Conservation (phyloP, 2,113 vertebrate species). For the Indri indri region DNA sequence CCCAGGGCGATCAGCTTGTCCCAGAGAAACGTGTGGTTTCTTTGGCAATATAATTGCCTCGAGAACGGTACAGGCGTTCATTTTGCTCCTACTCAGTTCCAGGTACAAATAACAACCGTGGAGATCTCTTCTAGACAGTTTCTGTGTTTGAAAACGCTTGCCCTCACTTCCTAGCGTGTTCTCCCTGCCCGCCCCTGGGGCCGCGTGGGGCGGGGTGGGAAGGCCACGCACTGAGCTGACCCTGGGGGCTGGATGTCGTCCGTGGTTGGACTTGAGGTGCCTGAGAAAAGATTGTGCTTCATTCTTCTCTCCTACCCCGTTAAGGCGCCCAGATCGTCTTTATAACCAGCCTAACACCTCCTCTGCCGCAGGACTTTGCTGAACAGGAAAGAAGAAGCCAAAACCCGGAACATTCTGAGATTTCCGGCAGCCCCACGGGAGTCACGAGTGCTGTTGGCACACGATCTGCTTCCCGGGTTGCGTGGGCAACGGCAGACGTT, state of each 20-base stretch:
- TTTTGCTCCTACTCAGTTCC: background rate
- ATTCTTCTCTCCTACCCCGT: background rate
- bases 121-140: background rate
- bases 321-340: background rate
- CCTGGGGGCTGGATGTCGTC: accelerated
- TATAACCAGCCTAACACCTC: background rate
- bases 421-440: background rate
- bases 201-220: background rate
- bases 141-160: background rate
- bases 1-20: background rate
- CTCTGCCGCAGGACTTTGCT: background rate
- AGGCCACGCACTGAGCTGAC: background rate
- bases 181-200: background rate
- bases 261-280: background rate
- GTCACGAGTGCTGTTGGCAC: accelerated
- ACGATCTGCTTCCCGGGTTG: background rate
- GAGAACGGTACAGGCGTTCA: too few relatives aligned
- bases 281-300: background rate
- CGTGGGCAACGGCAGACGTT: accelerated
- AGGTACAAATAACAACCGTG: background rate
- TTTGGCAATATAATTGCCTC: background rate
- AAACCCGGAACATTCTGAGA: accelerated
- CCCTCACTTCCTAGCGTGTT: background rate
- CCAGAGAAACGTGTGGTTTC: background rate
- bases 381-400: background rate